Conservation (phyloP, 2,888 invertebrate species). For the Plebejus melissa region DNA sequence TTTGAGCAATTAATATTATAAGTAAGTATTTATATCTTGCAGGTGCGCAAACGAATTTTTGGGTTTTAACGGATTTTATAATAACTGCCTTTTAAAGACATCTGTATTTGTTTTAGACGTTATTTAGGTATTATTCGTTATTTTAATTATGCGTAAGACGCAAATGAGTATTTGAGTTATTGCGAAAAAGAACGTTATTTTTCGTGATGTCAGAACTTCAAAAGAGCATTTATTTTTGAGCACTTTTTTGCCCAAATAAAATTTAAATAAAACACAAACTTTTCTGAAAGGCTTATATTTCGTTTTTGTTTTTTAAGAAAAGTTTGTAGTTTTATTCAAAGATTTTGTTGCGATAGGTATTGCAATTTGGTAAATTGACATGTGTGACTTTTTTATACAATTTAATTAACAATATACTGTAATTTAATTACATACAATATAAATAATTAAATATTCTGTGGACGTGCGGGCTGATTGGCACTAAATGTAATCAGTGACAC, state of each 20-base stretch:
- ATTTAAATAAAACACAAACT: no score
- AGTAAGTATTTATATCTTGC: not conserved
- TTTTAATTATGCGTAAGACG: not conserved
- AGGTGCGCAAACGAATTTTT: slow-evolving; percentile 22
- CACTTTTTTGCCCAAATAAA: no score
- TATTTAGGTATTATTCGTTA: not conserved
- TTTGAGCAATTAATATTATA: slow-evolving; percentile 16
- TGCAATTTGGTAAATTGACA: not conserved
- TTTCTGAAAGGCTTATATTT: no score
- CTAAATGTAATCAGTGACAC: slow-evolving; percentile 15
- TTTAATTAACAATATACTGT: not conserved
- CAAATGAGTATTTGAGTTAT: not conserved
- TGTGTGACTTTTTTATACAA: not conserved
- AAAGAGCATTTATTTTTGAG: no score
- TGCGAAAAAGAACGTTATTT: not conserved
- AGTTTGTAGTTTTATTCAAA: not conserved
- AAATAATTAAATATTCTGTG: not conserved
- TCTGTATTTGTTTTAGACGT: slow-evolving; percentile 19
- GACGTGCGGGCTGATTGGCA: not conserved
- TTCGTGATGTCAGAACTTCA: no score
- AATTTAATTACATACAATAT: not conserved
- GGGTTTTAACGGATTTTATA: slow-evolving; percentile 20
- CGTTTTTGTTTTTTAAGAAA: no score
- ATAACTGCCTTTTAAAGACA: slow-evolving; percentile 21
- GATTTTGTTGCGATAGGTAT: not conserved